These are phyloP conservation scores for Aphelinus certus DNA, from an alignment of 1,140 invertebrate species.

Conservation along the genomic window DNA sequence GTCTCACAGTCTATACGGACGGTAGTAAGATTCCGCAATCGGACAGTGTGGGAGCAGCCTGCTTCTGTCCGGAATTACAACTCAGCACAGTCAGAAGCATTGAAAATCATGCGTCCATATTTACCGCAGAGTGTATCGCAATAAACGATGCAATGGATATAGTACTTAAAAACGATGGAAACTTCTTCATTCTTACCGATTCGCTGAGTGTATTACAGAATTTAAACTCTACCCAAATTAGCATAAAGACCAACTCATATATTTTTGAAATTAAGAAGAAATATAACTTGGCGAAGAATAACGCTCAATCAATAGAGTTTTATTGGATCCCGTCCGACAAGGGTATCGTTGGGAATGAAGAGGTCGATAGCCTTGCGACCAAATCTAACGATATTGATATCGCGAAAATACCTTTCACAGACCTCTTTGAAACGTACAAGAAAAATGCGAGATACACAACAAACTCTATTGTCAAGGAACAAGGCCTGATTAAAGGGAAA, in stretches of 20 bases:
- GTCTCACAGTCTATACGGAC: slow-evolving; percentile 10
- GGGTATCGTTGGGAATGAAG: slow-evolving; percentile 5
- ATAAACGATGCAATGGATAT: slow-evolving; percentile 7
- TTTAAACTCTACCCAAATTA: neutral
- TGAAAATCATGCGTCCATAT: neutral
- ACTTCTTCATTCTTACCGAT: slow-evolving; percentile 7
- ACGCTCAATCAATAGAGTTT: neutral
- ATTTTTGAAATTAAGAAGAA: slow-evolving; percentile 15
- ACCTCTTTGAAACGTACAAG: too few relatives aligned
- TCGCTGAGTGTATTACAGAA: slow-evolving; percentile 5
- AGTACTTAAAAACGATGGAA: neutral
- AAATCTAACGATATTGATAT: neutral
- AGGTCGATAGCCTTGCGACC: neutral
- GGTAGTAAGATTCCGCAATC: slow-evolving; percentile 2
- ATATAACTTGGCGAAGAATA: neutral
- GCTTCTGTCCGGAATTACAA: slow-evolving; percentile 3
- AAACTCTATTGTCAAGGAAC: too few relatives aligned
- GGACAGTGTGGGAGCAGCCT: slow-evolving; percentile 12
- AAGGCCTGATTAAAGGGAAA: neutral
- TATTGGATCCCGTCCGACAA: slow-evolving; percentile 14
- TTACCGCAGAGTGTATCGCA: neutral
- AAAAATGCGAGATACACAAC: too few relatives aligned
- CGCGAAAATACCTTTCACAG: neutral
- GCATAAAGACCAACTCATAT: neutral
- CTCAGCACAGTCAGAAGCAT: neutral